A percentile compares a stretch with the other conserved stretches of the same genome.
phyloP scores from a whole-genome alignment of 2,113 vertebrate genomes.

The Tympanuchus pallidicinctus region DNA sequence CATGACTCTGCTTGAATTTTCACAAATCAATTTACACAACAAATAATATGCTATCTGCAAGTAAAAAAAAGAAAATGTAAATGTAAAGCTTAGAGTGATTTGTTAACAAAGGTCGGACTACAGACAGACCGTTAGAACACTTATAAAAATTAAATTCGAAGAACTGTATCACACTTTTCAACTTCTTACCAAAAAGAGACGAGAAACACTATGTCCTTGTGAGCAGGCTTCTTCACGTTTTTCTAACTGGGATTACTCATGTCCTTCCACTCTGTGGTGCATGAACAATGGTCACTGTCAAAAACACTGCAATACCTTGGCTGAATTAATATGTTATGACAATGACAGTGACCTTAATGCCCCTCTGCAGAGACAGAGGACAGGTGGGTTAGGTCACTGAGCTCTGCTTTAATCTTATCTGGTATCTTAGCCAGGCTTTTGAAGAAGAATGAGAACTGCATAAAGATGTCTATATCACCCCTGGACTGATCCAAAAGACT shows the following conservation, averaged over 20 bases:
- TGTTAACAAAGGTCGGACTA: background rate
- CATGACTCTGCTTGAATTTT: background rate
- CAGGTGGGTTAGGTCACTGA: background rate
- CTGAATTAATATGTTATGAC: background rate
- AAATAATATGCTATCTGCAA: background rate
- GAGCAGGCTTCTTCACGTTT: background rate
- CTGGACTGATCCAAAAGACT: background rate
- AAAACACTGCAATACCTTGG: accelerated
- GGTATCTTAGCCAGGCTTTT: background rate
- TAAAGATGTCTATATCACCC: background rate
- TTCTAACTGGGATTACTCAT: background rate
- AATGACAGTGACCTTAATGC: accelerated
- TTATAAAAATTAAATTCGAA: background rate
- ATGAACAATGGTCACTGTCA: background rate
- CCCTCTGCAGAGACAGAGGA: background rate
- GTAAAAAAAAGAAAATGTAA: background rate
- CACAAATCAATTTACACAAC: background rate
- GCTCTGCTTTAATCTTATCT: accelerated
- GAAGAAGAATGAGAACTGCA: background rate
- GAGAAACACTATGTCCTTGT: background rate
- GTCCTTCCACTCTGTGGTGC: background rate
- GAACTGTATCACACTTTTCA: background rate
- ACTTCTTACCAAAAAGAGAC: background rate
- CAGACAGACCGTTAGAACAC: background rate
- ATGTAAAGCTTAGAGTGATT: background rate